Conservation (phyloP, 1,140 invertebrate genomes). For the Eciton burchellii region DNA sequence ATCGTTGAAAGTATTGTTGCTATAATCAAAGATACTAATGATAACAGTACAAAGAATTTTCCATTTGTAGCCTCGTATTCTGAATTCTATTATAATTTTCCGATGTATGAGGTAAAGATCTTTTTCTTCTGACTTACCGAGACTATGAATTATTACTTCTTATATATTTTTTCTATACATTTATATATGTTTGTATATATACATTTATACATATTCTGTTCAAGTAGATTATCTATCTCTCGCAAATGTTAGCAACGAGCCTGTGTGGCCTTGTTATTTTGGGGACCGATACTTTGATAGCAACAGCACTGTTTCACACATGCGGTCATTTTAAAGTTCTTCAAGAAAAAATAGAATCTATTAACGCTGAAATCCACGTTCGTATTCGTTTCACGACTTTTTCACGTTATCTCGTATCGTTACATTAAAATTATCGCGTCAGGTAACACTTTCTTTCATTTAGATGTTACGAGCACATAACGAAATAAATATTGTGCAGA, state of each 20-base stretch:
- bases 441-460: conserved; percentile 1
- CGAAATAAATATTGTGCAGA: conserved; percentile 5
- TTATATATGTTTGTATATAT: not conserved
- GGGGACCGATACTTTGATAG: conserved; percentile 75
- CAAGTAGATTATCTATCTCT: conserved; percentile 68
- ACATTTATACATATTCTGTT: not conserved
- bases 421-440: not conserved
- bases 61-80: conserved; percentile 75
- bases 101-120: conserved; percentile 69
- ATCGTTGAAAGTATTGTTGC: conserved; percentile 61
- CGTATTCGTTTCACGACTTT: not conserved
- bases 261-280: conserved; percentile 72
- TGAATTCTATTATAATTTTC: conserved; percentile 68
- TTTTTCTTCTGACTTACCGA: not conserved
- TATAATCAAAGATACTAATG: conserved; percentile 7
- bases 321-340: conserved; percentile 75
- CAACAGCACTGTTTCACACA: conserved; percentile 75
- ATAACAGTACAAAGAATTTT: conserved; percentile 60
- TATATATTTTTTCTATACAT: too few relatives aligned
- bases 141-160: not conserved
- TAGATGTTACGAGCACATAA: conserved; percentile 5
- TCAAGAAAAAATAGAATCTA: conserved; percentile 63
- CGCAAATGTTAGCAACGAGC: conserved; percentile 73
- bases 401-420: not conserved
- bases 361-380: conserved; percentile 48